A percentile compares a stretch with the other conserved stretches of the same genome.
phyloP scores from a whole-genome alignment of 2,888 invertebrate genomes.

The Latrodectus hesperus region DNA sequence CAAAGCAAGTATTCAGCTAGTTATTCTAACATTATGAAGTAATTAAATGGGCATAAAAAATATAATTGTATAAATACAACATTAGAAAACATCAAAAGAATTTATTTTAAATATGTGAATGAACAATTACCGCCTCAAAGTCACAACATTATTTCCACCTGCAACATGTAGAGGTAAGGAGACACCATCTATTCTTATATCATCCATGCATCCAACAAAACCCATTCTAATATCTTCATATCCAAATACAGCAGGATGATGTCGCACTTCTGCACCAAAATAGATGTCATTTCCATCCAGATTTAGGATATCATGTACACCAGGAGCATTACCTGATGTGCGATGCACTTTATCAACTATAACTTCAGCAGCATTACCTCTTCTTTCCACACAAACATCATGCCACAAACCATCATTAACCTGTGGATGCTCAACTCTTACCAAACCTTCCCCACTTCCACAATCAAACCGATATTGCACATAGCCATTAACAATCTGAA shows the following conservation, averaged over 20 bases:
- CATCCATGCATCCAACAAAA: constrained; percentile 93
- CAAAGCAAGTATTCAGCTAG: too few relatives aligned
- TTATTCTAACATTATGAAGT: too few relatives aligned
- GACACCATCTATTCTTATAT: constrained; percentile 85
- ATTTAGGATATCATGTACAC: constrained; percentile 87
- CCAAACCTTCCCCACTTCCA: constrained; percentile 91
- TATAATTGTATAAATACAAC: neutral
- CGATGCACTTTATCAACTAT: constrained; percentile 85
- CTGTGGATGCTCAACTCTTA: constrained; percentile 83
- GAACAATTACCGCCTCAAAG: constrained; percentile 52
- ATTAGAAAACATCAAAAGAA: neutral
- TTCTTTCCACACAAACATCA: constrained; percentile 83
- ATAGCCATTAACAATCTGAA: constrained; percentile 84
- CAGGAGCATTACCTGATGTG: constrained; percentile 82
- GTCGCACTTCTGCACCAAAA: constrained; percentile 75
- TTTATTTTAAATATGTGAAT: neutral
- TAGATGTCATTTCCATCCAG: constrained; percentile 79
- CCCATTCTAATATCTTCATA: constrained; percentile 87
- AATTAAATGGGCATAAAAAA: neutral
- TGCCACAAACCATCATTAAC: constrained; percentile 92
- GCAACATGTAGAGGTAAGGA: constrained; percentile 83
- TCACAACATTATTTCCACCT: constrained; percentile 63
- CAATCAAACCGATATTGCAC: constrained; percentile 93
- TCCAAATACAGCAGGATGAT: constrained; percentile 76
- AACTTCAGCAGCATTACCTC: constrained; percentile 86